Base-by-base conservation (phyloP, 2,888 invertebrate genomes). In the Lottia gigantea region DNA sequence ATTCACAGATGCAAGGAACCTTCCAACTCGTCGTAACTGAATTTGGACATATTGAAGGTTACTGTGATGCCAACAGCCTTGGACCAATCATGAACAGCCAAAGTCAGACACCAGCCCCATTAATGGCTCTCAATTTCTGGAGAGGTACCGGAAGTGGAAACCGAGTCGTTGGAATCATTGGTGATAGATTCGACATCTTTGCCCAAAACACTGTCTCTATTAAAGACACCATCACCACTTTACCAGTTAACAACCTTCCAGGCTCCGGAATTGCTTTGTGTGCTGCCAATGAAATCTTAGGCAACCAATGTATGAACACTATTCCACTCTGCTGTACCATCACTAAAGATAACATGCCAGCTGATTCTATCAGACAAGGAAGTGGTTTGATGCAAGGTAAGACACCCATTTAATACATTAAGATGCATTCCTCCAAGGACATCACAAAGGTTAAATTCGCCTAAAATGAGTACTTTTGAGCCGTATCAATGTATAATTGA, bases 31-130 rank as follows among this genome's bases (percentile, higher is more conserved):
- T 55, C 1, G 23, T 55, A 11, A 55, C 55, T 23, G 55, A 55
- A 55, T 23, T 23, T 23, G 55, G 55, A 19, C 55, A 55, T 23
- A 55, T 55, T 55, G 55, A 55, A 55, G 55, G 55, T 55, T 55
- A 23, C 55, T 55, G 55, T 55, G 55, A 55, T 14, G 55, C 55
- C 14, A 8, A 55, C 0, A 23, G 19, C 19, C 23, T 55, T 19
- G 55, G 55, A 23, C 19, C 0, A 19, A 55, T 55, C 55, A 55
- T 55, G 19, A 55, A 8, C 23, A 55, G 19, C 11, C 19, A 55
- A 19, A 23, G 19, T 11, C 19, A 55, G 11, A 19, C 19, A 55
- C 55, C 55, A 55, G 40, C 40, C 7, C 40, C 40, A 40, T 8
- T 40, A 11, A 55, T 55, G 55, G 55, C 12, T 55, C 19, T 55